phyloP scores from a whole-genome alignment of 2,888 invertebrate genomes.

The Eucera pruinosa region DNA sequence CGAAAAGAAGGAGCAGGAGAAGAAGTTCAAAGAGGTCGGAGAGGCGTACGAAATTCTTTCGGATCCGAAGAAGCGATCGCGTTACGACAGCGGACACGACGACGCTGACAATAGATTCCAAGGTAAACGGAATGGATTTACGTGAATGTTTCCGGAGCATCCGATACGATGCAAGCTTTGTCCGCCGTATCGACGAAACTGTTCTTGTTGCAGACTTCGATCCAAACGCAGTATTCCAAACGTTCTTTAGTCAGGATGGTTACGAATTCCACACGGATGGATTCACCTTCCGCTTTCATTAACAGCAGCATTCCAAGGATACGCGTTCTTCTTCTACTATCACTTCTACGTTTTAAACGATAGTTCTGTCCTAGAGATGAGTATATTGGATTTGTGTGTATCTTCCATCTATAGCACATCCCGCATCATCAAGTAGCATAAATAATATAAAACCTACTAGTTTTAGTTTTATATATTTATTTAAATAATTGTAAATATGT shows the following conservation, averaged over 20 bases:
- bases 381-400: conserved; percentile 45
- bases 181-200: too few relatives aligned
- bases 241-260: conserved; percentile 43
- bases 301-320: conserved; percentile 51
- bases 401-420: conserved; percentile 28
- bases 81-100: conserved; percentile 96
- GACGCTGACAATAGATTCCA: conserved; percentile 87
- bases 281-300: conserved; percentile 49
- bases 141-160: too few relatives aligned
- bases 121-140: too few relatives aligned
- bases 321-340: conserved; percentile 12
- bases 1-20: conserved; percentile 96
- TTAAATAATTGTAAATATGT: conserved; percentile 62
- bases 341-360: conserved; percentile 36
- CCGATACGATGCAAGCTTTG: too few relatives aligned
- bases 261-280: conserved; percentile 25
- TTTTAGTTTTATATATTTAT: conserved; percentile 60
- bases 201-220: conserved; percentile 53
- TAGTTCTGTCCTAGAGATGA: conserved; percentile 41
- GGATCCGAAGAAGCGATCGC: conserved; percentile 94
- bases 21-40: conserved; percentile 97
- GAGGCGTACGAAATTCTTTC: conserved; percentile 97
- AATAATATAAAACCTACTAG: conserved; percentile 30
- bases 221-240: conserved; percentile 48
- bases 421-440: conserved; percentile 24